Evolutionary conservation across 1,140 invertebrate species (phyloP).

Genomic region (Drosophila eugracilis): DNA sequence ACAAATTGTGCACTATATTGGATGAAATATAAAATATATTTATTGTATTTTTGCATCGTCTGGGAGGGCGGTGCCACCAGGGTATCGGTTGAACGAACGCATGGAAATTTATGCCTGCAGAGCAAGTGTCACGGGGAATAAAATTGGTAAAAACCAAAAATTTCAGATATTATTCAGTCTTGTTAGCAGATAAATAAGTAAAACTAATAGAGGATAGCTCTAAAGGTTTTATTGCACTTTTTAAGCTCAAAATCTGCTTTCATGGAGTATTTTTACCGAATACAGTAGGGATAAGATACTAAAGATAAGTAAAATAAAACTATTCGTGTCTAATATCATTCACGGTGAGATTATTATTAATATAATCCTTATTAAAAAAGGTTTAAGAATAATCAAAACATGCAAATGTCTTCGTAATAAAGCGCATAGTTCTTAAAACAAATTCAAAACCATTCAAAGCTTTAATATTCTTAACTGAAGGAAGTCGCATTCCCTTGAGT

Average conservation of each 20-base stretch:
- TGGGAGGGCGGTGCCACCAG: slow-evolving; percentile 11
- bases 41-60: slow-evolving; percentile 50
- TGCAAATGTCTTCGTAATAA: too few relatives aligned
- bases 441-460: not conserved
- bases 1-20: slow-evolving; percentile 51
- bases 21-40: slow-evolving; percentile 62
- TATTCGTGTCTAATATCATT: too few relatives aligned
- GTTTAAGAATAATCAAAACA: too few relatives aligned
- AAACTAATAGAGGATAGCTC: not conserved
- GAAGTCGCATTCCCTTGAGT: not conserved
- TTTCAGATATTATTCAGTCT: not conserved
- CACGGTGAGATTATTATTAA: too few relatives aligned
- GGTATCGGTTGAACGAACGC: slow-evolving; percentile 15
- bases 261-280: not conserved
- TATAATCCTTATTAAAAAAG: too few relatives aligned
- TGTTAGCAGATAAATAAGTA: not conserved
- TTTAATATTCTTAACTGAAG: too few relatives aligned
- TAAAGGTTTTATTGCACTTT: not conserved
- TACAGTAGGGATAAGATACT: too few relatives aligned
- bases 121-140: slow-evolving; percentile 30
- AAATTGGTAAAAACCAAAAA: slow-evolving; percentile 22
- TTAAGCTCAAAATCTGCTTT: not conserved
- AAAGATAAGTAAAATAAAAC: too few relatives aligned
- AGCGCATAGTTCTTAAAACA: too few relatives aligned
- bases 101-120: slow-evolving; percentile 51